phyloP scores from a whole-genome alignment of 2,113 vertebrate genomes.

The Girardinichthys multiradiatus region DNA sequence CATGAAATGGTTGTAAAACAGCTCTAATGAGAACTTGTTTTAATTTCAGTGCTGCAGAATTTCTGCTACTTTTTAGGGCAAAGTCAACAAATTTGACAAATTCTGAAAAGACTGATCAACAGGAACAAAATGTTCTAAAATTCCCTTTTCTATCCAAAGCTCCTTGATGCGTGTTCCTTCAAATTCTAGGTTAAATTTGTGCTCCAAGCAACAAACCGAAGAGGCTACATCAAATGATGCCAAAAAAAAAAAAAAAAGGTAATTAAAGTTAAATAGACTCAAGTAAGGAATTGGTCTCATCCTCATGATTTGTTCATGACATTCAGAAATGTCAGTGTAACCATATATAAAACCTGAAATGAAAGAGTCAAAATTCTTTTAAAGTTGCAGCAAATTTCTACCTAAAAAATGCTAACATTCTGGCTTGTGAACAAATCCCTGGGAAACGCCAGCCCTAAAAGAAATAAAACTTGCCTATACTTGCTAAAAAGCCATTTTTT shows the following conservation, averaged over 20 bases:
- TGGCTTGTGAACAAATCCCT: too few relatives aligned
- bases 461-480: not conserved
- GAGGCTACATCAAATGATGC: too few relatives aligned
- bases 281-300: too few relatives aligned
- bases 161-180: not conserved
- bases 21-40: not conserved
- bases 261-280: too few relatives aligned
- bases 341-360: not conserved
- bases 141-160: too few relatives aligned
- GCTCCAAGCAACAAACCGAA: not conserved
- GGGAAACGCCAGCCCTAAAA: not conserved
- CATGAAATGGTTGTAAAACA: not conserved
- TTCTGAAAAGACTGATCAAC: not conserved
- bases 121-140: not conserved
- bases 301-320: too few relatives aligned
- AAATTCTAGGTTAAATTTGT: not conserved
- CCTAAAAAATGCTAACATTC: too few relatives aligned
- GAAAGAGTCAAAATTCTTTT: not conserved
- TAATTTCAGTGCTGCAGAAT: not conserved
- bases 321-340: too few relatives aligned
- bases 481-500: not conserved
- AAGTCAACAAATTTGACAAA: too few relatives aligned
- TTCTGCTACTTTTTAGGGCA: too few relatives aligned
- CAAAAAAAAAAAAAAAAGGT: too few relatives aligned
- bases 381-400: too few relatives aligned